Evolutionary conservation across 2,888 invertebrate species (phyloP).

Genomic region (Lasioglossum zephyrum): DNA sequence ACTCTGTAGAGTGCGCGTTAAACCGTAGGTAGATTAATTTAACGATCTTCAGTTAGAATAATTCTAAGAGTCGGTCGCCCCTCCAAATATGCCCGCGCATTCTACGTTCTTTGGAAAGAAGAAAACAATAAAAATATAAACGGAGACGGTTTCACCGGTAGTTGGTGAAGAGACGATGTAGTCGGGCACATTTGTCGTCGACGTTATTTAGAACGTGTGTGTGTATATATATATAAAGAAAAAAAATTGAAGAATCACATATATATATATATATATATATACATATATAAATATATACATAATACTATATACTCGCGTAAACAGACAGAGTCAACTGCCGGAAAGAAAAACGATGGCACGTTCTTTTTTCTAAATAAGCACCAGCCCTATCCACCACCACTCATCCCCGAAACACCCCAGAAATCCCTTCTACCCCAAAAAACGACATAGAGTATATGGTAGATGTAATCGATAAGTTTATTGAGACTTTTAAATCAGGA

Average conservation of each 20-base stretch:
- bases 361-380: constrained; percentile 63
- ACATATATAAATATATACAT: constrained; percentile 49
- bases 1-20: constrained; percentile 61
- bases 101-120: not conserved
- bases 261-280: constrained; percentile 57
- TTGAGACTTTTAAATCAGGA: constrained; percentile 80
- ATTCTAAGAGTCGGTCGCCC: constrained; percentile 65
- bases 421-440: not conserved
- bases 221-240: constrained; percentile 59
- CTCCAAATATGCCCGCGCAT: constrained; percentile 41
- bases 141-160: not conserved
- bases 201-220: constrained; percentile 59
- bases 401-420: not conserved
- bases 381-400: constrained; percentile 33
- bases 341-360: constrained; percentile 42
- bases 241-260: constrained; percentile 55
- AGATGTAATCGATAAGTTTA: constrained; percentile 73
- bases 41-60: constrained; percentile 78
- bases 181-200: constrained; percentile 44
- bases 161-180: not conserved
- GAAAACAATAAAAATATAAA: not conserved
- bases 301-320: constrained; percentile 62
- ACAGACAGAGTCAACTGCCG: constrained; percentile 63
- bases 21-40: constrained; percentile 82
- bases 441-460: constrained; percentile 58